phyloP scores from a whole-genome alignment of 2,797 vertebrate species.

The Paratrypauchen microcephalus region DNA sequence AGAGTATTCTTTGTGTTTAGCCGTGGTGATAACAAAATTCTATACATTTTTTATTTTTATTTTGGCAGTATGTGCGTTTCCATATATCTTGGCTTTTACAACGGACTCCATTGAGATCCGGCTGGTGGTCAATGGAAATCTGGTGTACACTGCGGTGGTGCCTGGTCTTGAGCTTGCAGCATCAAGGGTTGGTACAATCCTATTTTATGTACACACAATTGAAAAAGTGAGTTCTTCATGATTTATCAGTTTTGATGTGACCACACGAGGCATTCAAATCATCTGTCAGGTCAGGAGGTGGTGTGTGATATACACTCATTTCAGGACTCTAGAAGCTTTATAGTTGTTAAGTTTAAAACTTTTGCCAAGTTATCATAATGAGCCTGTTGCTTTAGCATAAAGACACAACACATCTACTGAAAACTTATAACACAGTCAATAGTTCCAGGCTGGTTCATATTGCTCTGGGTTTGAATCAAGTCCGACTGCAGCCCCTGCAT shows the following conservation, averaged over 20 bases:
- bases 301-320: no score
- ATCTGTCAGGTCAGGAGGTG: no score
- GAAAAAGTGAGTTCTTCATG: neutral
- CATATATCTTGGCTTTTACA: constrained; percentile 97
- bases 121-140: constrained; percentile 95
- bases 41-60: constrained; percentile 8
- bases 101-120: constrained; percentile 98
- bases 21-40: neutral
- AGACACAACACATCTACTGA: neutral
- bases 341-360: no score
- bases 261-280: no score
- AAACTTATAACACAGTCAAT: no score
- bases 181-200: constrained; percentile 85
- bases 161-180: constrained; percentile 93
- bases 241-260: neutral
- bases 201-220: neutral
- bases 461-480: neutral
- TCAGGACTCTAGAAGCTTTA: no score
- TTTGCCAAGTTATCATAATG: neutral
- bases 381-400: neutral
- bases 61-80: constrained; percentile 93
- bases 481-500: neutral
- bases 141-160: constrained; percentile 97
- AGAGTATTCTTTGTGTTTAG: neutral
- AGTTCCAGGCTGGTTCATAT: neutral